Conservation (phyloP, 1,140 invertebrate genomes). For the Hylyphantes graminicola region DNA sequence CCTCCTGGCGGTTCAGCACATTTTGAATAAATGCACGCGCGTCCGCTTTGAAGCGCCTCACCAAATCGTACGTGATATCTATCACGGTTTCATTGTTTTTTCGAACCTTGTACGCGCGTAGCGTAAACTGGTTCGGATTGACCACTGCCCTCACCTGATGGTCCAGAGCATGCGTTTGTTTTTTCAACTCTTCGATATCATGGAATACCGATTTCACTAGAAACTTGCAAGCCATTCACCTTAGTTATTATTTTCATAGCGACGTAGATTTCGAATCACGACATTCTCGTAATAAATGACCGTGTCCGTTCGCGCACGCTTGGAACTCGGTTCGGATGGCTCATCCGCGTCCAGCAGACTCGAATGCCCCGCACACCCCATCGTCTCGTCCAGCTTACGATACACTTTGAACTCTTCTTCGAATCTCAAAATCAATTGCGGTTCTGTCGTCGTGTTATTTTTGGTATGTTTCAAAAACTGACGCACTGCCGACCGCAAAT, state of each 20-base stretch:
- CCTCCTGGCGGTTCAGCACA: not conserved
- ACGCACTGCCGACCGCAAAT: conserved; percentile 8
- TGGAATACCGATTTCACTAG: too few relatives aligned
- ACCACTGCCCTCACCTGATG: not conserved
- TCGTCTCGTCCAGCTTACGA: not conserved
- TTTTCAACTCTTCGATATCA: not conserved
- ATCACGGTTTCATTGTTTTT: not conserved
- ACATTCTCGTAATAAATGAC: not conserved
- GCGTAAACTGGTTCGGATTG: too few relatives aligned
- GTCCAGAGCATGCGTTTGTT: not conserved
- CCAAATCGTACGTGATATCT: not conserved
- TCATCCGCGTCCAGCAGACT: not conserved
- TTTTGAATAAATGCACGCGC: not conserved
- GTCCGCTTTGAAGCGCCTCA: too few relatives aligned
- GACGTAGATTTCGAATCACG: not conserved
- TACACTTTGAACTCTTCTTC: conserved; percentile 14
- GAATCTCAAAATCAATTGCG: conserved; percentile 18
- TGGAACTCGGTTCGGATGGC: too few relatives aligned
- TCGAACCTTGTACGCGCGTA: too few relatives aligned
- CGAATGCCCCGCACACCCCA: not conserved
- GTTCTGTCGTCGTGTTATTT: not conserved
- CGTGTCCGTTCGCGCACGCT: not conserved
- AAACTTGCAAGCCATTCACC: not conserved
- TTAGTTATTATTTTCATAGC: conserved; percentile 1
- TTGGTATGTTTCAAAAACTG: conserved; percentile 21